Conservation (phyloP, 2,888 invertebrate genomes). For the Folsomia manolachei region DNA sequence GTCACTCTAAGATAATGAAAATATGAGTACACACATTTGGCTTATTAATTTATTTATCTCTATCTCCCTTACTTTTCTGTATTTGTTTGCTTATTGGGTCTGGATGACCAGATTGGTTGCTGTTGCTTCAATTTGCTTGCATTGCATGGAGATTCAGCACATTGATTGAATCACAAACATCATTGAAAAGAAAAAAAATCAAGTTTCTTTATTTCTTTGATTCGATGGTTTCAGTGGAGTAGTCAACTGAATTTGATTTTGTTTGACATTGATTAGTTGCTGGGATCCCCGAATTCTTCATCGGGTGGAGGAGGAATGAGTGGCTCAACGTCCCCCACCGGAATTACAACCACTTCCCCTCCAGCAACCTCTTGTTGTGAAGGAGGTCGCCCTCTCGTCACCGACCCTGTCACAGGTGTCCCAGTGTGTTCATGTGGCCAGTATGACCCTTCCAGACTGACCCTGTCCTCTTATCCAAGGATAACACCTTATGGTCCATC, state of each 20-base stretch:
- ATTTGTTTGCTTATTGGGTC: not conserved
- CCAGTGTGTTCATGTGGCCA: constrained; percentile 85
- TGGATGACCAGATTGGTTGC: not conserved
- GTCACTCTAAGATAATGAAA: constrained; percentile 17
- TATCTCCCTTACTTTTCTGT: constrained; percentile 1
- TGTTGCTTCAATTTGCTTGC: not conserved
- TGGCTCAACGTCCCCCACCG: constrained; percentile 51
- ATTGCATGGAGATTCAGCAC: not conserved
- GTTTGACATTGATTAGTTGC: constrained; percentile 32
- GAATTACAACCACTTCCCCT: constrained; percentile 49
- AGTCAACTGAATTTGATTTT: not conserved
- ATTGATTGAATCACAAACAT: not conserved
- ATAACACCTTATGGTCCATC: constrained; percentile 70
- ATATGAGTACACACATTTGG: constrained; percentile 15
- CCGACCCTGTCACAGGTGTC: constrained; percentile 88
- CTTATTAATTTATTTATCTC: constrained; percentile 26
- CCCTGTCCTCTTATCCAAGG: constrained; percentile 76
- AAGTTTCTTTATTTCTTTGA: not conserved
- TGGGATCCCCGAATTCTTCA: constrained; percentile 49
- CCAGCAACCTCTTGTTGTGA: constrained; percentile 70
- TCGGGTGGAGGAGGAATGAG: constrained; percentile 49
- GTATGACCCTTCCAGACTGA: constrained; percentile 83
- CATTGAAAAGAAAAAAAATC: not conserved
- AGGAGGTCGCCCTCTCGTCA: constrained; percentile 85
- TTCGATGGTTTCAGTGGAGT: not conserved